Evolutionary conservation across 2,113 vertebrate genomes (phyloP).

Genomic region (Rissa tridactyla): DNA sequence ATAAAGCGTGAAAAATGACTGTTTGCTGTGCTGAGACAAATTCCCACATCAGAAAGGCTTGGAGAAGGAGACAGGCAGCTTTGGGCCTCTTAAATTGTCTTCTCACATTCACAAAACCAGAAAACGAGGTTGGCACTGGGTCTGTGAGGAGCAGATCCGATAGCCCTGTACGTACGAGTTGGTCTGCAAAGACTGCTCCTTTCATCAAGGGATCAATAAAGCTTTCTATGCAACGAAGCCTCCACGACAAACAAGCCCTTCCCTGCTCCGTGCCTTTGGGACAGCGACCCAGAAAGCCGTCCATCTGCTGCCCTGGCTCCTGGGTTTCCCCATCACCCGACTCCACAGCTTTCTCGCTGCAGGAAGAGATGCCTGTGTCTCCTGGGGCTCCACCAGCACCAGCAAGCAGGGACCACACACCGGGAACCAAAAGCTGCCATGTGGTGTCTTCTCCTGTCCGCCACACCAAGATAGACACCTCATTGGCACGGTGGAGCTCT

Average conservation of each 20-base stretch:
- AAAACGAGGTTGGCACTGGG: not conserved
- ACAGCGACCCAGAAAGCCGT: not conserved
- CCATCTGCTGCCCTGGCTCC: not conserved
- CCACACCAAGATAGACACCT: not conserved
- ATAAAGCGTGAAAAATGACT: not conserved
- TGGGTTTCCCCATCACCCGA: fast-evolving
- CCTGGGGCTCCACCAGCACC: not conserved
- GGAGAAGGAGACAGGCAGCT: not conserved
- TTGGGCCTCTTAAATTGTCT: not conserved
- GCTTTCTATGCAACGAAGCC: not conserved
- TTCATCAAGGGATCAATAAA: not conserved
- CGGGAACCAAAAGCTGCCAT: not conserved
- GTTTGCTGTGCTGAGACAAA: not conserved
- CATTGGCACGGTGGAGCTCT: not conserved
- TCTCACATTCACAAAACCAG: not conserved
- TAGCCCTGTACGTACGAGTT: fast-evolving
- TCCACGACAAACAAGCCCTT: fast-evolving
- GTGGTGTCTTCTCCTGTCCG: not conserved
- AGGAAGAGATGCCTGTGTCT: not conserved
- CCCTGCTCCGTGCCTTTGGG: not conserved
- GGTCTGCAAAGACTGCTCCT: not conserved
- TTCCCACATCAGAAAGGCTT: not conserved
- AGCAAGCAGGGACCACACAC: not conserved
- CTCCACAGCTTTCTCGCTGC: not conserved
- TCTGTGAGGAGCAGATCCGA: fast-evolving